Evolutionary conservation across 1,140 invertebrate genomes (phyloP).

Genomic region (Bombus sibiricus): DNA sequence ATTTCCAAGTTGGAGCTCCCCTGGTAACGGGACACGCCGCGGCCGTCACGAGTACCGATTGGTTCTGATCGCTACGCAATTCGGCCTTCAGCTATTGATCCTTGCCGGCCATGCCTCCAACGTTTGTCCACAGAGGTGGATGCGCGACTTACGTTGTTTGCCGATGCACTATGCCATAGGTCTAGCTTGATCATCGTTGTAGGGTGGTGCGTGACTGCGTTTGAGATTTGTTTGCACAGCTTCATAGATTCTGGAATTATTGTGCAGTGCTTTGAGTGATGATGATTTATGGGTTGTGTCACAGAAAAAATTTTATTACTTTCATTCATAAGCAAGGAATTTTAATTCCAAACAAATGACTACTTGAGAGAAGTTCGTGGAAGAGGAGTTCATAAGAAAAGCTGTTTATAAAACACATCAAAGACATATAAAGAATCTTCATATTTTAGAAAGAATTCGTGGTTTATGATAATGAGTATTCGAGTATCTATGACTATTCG

Average conservation of each 20-base stretch:
- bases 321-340: too few species aligned
- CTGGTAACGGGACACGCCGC: conserved; percentile 55
- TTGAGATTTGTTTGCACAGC: neutral
- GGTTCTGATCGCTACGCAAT: conserved; percentile 54
- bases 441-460: too few species aligned
- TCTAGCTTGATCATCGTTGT: neutral
- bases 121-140: conserved; percentile 9
- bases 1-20: conserved; percentile 67
- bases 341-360: too few species aligned
- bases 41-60: conserved; percentile 61
- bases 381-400: too few species aligned
- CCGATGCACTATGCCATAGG: neutral
- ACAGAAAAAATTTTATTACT: too few species aligned
- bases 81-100: conserved; percentile 49
- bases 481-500: too few species aligned
- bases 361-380: too few species aligned
- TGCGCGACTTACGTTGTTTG: neutral
- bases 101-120: conserved; percentile 11
- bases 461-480: too few species aligned
- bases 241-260: neutral
- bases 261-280: neutral
- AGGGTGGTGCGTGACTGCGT: neutral
- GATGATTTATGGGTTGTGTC: too few species aligned
- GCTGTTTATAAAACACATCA: too few species aligned
- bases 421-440: too few species aligned